These are phyloP conservation scores for Limnephilus rhombicus DNA, from an alignment of 2,888 invertebrate genomes.

Conservation along the genomic window DNA sequence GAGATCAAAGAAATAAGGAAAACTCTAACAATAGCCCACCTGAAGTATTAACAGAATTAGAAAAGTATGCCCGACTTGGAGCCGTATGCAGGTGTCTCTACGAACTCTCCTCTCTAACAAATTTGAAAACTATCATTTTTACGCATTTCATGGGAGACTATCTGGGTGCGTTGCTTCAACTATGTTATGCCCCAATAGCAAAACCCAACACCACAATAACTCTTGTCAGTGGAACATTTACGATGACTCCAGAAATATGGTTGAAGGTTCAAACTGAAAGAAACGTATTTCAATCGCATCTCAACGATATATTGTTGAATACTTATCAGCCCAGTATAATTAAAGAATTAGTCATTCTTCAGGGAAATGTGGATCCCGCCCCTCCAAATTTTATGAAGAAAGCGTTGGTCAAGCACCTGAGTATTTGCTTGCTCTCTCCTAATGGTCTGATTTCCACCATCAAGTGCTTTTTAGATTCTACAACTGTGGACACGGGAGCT, in stretches of 20 bases:
- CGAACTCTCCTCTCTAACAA: slow-evolving; percentile 74
- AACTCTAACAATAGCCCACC: neutral
- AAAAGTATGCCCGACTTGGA: slow-evolving; percentile 76
- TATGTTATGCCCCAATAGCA: slow-evolving; percentile 82
- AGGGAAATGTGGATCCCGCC: slow-evolving; percentile 75
- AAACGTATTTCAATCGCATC: slow-evolving; percentile 74
- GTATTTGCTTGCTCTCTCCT: slow-evolving; percentile 77
- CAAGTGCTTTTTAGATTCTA: slow-evolving; percentile 80
- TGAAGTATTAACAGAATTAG: slow-evolving; percentile 67
- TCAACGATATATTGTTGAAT: slow-evolving; percentile 76
- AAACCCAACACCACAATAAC: slow-evolving; percentile 75
- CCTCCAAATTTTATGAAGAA: slow-evolving; percentile 82
- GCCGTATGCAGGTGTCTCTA: slow-evolving; percentile 75
- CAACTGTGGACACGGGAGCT: slow-evolving; percentile 77
- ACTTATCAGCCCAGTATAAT: slow-evolving; percentile 81
- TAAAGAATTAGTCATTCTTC: slow-evolving; percentile 84
- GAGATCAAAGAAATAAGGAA: neutral
- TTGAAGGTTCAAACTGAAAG: slow-evolving; percentile 76
- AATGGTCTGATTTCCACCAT: slow-evolving; percentile 83
- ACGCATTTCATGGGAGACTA: slow-evolving; percentile 79
- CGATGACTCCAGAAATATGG: slow-evolving; percentile 79
- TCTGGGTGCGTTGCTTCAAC: slow-evolving; percentile 83
- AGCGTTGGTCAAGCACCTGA: slow-evolving; percentile 80
- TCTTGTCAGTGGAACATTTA: slow-evolving; percentile 68
- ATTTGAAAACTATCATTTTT: slow-evolving; percentile 78